Conservation (phyloP, 2,113 vertebrate species). For the Thamnaconus septentrionalis region DNA sequence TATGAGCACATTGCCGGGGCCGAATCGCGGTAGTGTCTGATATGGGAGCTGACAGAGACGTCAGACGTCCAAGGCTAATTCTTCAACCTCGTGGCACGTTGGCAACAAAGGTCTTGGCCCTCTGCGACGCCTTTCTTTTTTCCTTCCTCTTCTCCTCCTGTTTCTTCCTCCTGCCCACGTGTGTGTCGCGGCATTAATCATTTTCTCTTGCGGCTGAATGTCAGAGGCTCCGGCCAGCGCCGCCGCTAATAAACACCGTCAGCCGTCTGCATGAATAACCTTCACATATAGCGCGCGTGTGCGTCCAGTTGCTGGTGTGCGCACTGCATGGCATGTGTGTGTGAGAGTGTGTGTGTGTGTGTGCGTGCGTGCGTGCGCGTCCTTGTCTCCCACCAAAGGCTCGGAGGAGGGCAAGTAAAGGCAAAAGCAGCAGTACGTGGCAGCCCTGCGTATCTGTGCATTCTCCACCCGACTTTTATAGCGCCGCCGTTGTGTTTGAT, state of each 20-base stretch:
- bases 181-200: slow-evolving; percentile 73
- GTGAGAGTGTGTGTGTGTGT: slow-evolving; percentile 12
- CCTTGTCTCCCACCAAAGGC: slow-evolving; percentile 48
- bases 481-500: slow-evolving; percentile 68
- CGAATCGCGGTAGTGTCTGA: slow-evolving; percentile 16
- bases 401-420: slow-evolving; percentile 60
- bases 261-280: slow-evolving; percentile 70
- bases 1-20: slow-evolving; percentile 33
- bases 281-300: slow-evolving; percentile 63
- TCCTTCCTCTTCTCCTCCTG: slow-evolving; percentile 14
- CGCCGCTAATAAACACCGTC: slow-evolving; percentile 73
- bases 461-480: slow-evolving; percentile 48
- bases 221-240: slow-evolving; percentile 61
- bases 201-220: slow-evolving; percentile 65
- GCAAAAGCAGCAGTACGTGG: slow-evolving; percentile 50
- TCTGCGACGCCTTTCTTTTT: slow-evolving; percentile 8
- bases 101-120: slow-evolving; percentile 24
- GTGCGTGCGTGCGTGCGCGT: slow-evolving; percentile 15
- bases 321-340: slow-evolving; percentile 6
- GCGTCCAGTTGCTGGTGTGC: slow-evolving; percentile 19
- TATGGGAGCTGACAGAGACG: slow-evolving; percentile 20
- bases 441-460: slow-evolving; percentile 48
- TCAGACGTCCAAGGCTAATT: slow-evolving; percentile 1
- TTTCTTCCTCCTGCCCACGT: slow-evolving; percentile 31
- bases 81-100: slow-evolving; percentile 16